Conservation (phyloP, 2,888 invertebrate species). For the Glyphotaelius pellucidus region DNA sequence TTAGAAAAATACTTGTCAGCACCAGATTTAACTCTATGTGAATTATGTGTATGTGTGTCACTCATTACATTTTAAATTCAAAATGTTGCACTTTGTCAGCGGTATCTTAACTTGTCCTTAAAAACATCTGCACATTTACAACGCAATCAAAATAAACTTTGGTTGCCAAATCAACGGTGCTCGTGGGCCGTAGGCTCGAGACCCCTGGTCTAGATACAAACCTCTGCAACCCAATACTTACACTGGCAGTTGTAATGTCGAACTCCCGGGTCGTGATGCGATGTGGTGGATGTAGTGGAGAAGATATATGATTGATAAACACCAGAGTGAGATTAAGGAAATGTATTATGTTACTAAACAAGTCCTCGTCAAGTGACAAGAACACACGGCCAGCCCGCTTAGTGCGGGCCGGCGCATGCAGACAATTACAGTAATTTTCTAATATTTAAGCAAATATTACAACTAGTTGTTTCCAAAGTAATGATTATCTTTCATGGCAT, state of each 20-base stretch:
- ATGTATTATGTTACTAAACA: constrained; percentile 46
- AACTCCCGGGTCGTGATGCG: not conserved
- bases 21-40: too few relatives aligned
- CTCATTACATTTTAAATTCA: too few relatives aligned
- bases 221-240: constrained; percentile 7
- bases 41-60: too few relatives aligned
- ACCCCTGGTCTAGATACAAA: constrained; percentile 5
- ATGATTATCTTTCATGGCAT: constrained; percentile 38
- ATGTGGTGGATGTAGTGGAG: constrained; percentile 18
- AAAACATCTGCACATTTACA: too few relatives aligned
- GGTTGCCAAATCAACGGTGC: too few relatives aligned
- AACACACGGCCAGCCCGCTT: constrained; percentile 20
- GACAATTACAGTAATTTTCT: constrained; percentile 47
- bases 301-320: constrained; percentile 44
- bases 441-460: constrained; percentile 36
- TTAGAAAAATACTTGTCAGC: too few relatives aligned
- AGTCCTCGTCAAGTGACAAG: constrained; percentile 42
- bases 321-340: constrained; percentile 47
- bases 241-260: not conserved
- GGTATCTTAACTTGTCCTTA: too few relatives aligned
- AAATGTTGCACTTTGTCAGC: too few relatives aligned
- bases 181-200: not conserved
- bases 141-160: too few relatives aligned
- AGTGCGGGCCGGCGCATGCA: constrained; percentile 21
- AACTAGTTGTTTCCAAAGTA: constrained; percentile 36